Base-by-base conservation (phyloP, 1,140 invertebrate species). In the Rhopalosiphum padi region DNA sequence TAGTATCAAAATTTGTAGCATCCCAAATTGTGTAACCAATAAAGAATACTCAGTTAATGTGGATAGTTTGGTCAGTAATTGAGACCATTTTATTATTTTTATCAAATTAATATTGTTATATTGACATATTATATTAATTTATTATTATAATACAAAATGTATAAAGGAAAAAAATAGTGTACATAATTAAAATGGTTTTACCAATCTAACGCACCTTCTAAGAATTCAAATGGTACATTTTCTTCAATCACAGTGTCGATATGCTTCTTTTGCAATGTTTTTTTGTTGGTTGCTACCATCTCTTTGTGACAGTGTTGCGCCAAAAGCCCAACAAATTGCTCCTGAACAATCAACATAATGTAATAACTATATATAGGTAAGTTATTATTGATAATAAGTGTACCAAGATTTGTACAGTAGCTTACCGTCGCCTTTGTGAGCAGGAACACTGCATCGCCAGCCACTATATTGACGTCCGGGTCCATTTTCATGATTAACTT, bases 401-500 rank as follows among this genome's bases (percentile, higher is more conserved):
- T 43, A 43, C 30, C 1, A 15, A 30, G 2, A 7, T 25, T 89
- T 7, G 15, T n/a, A 6, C 60, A n/a, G 11, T 7, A n/a, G 88
- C 83, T 93, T 88, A 94, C 94, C 35, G 94, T 94, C 15, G 94
- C 93, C 89, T 94, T 94, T 23, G 94, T 90, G 43, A 94, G 18
- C 8, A 94, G 60, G 15, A 93, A 94, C 23, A 94, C 90, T 30
- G 93, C 93, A 48, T 94, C 90, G 1, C 43, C 55, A 4, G 93
- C 68, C 0, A 94, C 51, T 30, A 94, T 93, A 51, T 94, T 94
- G 8, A 94, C 90, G 51, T 94, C 93, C 0, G 93, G 94, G 92
- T 94, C 94, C 83, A 93, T 88, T 90, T 94, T 94, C 93, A 94
- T 94, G 4, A 94, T 94, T 0, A 93, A 18, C 86, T 94, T 94